phyloP scores from a whole-genome alignment of 2,888 invertebrate genomes.

The Pycnomerus fuliginosus region DNA sequence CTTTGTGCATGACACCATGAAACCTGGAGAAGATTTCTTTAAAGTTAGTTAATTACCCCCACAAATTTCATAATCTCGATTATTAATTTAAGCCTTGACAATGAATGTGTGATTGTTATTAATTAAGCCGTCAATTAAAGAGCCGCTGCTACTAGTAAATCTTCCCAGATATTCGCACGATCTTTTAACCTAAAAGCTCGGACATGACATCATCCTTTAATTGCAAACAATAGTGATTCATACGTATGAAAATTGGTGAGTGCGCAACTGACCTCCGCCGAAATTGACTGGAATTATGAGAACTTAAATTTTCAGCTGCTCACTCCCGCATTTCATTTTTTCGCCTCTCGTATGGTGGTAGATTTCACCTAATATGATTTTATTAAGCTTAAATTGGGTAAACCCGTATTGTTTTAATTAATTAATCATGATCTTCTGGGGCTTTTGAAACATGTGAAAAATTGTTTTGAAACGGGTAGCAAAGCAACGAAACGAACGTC shows the following conservation, averaged over 20 bases:
- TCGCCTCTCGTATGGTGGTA: no score
- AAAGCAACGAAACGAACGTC: no score
- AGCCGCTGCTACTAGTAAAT: conserved; percentile 22
- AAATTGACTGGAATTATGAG: no score
- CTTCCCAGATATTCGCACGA: conserved; percentile 38
- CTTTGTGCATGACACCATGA: no score
- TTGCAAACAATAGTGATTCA: conserved; percentile 29
- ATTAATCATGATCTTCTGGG: conserved; percentile 14
- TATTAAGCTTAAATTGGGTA: conserved; percentile 18
- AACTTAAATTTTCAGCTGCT: no score
- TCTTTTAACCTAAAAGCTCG: conserved; percentile 38
- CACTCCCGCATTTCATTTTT: no score
- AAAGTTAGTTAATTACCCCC: no score
- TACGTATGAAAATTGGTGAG: conserved; percentile 10
- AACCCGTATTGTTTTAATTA: conserved; percentile 22
- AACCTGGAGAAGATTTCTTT: no score
- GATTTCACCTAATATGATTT: no score
- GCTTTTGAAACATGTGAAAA: no score
- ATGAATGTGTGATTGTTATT: conserved; percentile 24
- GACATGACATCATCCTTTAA: conserved; percentile 33
- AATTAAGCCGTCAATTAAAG: conserved; percentile 17
- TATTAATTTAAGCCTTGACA: conserved; percentile 18
- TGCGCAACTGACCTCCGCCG: no score
- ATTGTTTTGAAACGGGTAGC: no score
- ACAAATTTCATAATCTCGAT: neutral